A percentile compares a stretch with the other conserved stretches of the same genome.
Evolutionary conservation across 2,888 invertebrate genomes (phyloP).

Genomic region (Tiphia femorata): DNA sequence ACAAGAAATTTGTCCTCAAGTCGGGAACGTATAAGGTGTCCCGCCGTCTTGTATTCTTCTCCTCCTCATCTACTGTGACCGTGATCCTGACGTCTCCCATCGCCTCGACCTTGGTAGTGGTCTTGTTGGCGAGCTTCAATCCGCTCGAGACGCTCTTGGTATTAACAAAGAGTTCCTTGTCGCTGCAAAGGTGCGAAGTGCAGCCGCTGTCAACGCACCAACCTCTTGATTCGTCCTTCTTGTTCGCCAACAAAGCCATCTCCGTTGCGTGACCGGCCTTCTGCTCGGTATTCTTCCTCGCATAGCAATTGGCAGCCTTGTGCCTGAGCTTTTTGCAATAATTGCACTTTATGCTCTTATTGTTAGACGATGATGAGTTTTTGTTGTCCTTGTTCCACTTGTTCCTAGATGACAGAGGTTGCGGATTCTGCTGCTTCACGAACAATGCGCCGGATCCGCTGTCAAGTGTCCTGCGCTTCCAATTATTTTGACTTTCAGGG

Average conservation of each 20-base stretch:
- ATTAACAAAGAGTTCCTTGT: constrained; percentile 10
- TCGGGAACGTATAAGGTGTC: constrained; percentile 1
- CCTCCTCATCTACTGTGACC: neutral
- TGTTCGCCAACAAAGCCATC: neutral
- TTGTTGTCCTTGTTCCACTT: neutral
- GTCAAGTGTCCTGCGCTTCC: too few relatives aligned
- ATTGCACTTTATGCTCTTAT: constrained; percentile 1
- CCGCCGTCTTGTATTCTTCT: neutral
- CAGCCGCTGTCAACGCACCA: constrained; percentile 10
- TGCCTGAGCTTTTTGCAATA: neutral
- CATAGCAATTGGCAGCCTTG: neutral
- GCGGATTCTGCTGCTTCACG: too few relatives aligned
- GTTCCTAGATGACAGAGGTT: neutral
- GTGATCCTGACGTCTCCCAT: constrained; percentile 1
- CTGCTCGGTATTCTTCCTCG: neutral
- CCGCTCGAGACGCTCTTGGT: neutral
- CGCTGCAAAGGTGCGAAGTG: constrained; percentile 25
- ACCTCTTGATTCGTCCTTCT: neutral
- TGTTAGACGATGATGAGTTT: neutral
- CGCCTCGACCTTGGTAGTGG: neutral
- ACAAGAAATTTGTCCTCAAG: neutral
- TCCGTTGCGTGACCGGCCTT: neutral
- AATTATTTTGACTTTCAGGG: constrained; percentile 4
- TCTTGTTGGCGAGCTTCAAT: constrained; percentile 1
- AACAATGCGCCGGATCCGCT: neutral